These are phyloP conservation scores for Patella ulyssiponensis DNA, from an alignment of 2,888 invertebrate species.

Conservation along the genomic window DNA sequence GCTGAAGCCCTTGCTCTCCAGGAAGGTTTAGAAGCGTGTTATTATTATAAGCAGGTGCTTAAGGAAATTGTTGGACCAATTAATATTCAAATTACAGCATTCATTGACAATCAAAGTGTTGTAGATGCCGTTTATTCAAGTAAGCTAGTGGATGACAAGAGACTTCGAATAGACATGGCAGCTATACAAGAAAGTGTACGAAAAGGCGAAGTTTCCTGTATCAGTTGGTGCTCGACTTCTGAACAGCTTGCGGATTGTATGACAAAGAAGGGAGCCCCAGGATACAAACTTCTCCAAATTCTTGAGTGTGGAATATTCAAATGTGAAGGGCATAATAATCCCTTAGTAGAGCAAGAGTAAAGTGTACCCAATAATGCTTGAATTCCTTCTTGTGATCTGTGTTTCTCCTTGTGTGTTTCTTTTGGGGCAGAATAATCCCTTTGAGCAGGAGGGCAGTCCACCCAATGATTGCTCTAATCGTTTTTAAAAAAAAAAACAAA, in stretches of 20 bases:
- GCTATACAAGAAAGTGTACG: constrained; percentile 6
- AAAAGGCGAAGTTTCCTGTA: constrained; percentile 1
- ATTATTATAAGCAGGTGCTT: constrained; percentile 25
- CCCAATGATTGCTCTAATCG: constrained; percentile 3
- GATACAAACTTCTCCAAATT: background rate
- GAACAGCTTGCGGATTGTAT: constrained; percentile 6
- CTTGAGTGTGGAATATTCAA: constrained; percentile 6
- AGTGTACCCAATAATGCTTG: background rate
- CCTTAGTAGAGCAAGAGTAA: constrained; percentile 6
- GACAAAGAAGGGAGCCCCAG: constrained; percentile 3
- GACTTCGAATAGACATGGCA: constrained; percentile 1
- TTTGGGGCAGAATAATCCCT: constrained; percentile 2
- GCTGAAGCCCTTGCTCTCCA: constrained; percentile 38
- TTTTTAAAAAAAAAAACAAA: too few relatives aligned
- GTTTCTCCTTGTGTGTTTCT: constrained; percentile 4
- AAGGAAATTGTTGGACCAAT: constrained; percentile 15
- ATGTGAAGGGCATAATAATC: constrained; percentile 1
- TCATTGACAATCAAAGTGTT: constrained; percentile 34
- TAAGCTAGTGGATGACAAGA: constrained; percentile 4
- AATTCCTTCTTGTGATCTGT: constrained; percentile 3
- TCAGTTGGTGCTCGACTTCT: background rate
- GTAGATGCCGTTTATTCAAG: constrained; percentile 34
- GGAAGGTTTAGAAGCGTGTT: constrained; percentile 24
- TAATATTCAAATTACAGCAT: constrained; percentile 25
- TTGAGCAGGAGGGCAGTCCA: background rate